Evolutionary conservation across 2,888 invertebrate genomes (phyloP), one percentile per base, ranked within the genome.

Genomic region (Trachelus iudaicus): DNA sequence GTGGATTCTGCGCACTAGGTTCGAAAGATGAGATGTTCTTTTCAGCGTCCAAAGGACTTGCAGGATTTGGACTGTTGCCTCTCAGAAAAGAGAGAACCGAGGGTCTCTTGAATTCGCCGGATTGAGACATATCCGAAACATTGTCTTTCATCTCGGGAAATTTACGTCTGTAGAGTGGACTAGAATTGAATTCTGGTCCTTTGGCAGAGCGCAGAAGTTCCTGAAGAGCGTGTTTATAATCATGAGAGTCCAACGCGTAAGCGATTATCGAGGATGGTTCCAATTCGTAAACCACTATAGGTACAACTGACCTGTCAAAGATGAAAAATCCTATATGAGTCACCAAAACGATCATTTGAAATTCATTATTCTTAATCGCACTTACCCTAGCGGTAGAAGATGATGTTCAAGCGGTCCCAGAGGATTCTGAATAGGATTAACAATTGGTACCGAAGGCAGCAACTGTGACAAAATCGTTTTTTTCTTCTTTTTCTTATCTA

Each of bases 231-330:
- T 93, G 93, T 83, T 94, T 95, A 88, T 97, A 97, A 76, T 96
- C 96, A 23, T 91, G 91, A 0, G 95, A 95, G 79, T 95, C 95
- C 34, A 98, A 92, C 1, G 96, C 95, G 88, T 96, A 97, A 0
- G 97, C 96, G 80, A 98, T 96, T 76, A 98, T 95, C 0, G 97
- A 97, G 82, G 97, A 96, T 0, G 96, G 95, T 90, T 97, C 97
- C 69, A 94, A 94, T 89, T 97, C 97, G 84, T 95, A 95, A 0
- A 97, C 95, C 2, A 96, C 93, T n/a, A 96, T 92, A 0, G 95
- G 95, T n/a, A 95, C 92, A 12, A 89, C 87, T 0, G 91, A 90
- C 15, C 91, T 91, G 81, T 13, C 79, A 79, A 75, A 69, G 11
- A 78, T 73, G 79, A 35, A 77, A 69, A 56, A 23, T 71, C 23